Evolutionary conservation across 2,113 vertebrate species (phyloP), one percentile per base, ranked within the genome.

Genomic region (Mionectes macconnelli): DNA sequence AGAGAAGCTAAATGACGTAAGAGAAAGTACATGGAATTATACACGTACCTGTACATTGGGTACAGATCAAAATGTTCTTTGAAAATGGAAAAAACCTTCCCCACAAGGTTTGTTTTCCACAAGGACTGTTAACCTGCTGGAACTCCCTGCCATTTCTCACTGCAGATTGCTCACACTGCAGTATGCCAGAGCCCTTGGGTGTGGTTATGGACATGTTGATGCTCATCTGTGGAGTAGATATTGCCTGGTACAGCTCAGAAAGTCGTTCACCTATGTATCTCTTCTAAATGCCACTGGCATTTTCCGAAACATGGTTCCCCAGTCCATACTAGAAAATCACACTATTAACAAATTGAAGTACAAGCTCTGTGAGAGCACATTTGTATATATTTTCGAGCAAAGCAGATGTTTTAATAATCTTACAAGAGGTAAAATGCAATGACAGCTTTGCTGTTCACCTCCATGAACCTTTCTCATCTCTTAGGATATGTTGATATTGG

Each of bases 401-500:
- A 77, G 21, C 21, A 89, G 15, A 18, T 45, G 6, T 59, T 80
- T 67, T 67, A 80, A 30, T 88, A 27, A 20, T 73, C 16, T 76
- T 33, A 39, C 4, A 28, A 12, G 3, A 27, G 80, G 11, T 77
- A 74, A 69, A 69, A 57, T 77, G 35, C 33, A 55, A 3, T 90
- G 5, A 31, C 4, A 6, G 77, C 69, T 96, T 50, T 80, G 3
- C 70, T 93, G 10, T 55, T 90, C n/a, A 42, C 9, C 35, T 78
- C 31, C 9, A 8, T 86, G 17, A 20, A 18, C 18, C 14, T 76
- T 59, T 97, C 52, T 88, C 93, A 2, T 73, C 45, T 92, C 67
- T 83, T 92, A 99, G 99, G 99, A 56, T 99, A 99, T 25, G 97
- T 99, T 83, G 99, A 99, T 80, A 98, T 99, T 73, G 99, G 98